Base-by-base conservation (phyloP, 37 sponge, comb jelly and placozoan species). In the Mnemiopsis leidyi region DNA sequence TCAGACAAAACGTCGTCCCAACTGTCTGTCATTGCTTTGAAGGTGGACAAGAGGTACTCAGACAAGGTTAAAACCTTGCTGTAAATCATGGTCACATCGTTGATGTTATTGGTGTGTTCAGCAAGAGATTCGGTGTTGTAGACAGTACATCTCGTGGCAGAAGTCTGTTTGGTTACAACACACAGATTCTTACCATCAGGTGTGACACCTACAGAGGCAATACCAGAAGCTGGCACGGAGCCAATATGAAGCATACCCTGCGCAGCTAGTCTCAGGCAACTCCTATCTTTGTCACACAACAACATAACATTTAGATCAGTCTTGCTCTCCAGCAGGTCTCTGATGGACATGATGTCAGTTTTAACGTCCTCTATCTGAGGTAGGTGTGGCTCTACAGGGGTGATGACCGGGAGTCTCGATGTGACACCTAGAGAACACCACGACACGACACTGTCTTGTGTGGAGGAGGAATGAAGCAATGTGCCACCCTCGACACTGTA, bases 21-120 rank as follows among this genome's bases (percentile, higher is more conserved):
- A 85, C 90, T 39, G 48, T 85, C 90, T 85, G 90, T 40, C 48
- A 85, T 39, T 0, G 90, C 90, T 40, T 85, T 85, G 90, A 85
- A 85, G 3, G 90, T 85, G 61, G 90, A 85, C 28, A 85, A 39
- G 28, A 85, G 40, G 24, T 85, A 85, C 61, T 85, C 90, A 0
- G 90, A 85, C 20, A 85, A 37, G 30, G 90, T 40, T 38, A 85
- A 29, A 23, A 85, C 90, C 24, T 85, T 85, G 90, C 90, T 85
- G 61, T 85, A 85, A 26, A 85, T 33, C 32, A 40, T 39, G 28
- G 90, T 33, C 20, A 85, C 36, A 39, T 85, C 90, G 39, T 39
- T 85, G 48, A 85, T 85, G 35, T 85, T 85, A 16, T 1, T 18
- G 0, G 36, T 5, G 36, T 85, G 40, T 23, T 3, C 25, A n/a